Percentiles rank a stretch among this genome's conserved stretches.
phyloP scores from a whole-genome alignment of 30 jellyfish, hydroid and myxozoan species.

The Rhopilema esculentum region DNA sequence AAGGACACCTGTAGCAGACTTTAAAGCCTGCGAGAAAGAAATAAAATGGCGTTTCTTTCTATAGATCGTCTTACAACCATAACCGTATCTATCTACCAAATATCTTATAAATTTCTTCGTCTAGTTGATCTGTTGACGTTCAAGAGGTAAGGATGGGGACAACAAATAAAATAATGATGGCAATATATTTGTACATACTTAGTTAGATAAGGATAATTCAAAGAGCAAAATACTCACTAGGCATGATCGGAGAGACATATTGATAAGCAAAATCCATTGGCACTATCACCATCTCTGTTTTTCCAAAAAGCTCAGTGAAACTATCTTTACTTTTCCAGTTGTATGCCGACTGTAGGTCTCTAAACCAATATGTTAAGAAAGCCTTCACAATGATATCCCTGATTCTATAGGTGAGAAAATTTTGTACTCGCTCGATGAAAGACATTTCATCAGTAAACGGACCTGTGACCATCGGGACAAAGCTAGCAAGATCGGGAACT shows the following conservation, averaged over 20 bases:
- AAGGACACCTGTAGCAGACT: too few species aligned
- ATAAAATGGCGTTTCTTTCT: too few species aligned
- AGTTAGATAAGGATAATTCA: too few species aligned
- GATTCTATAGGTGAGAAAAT: background rate
- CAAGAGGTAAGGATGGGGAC: too few species aligned
- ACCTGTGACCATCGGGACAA: constrained; percentile 17
- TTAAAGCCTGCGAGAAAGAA: too few species aligned
- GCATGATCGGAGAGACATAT: constrained; percentile 59
- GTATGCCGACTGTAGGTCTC: constrained; percentile 2
- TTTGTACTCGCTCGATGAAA: constrained; percentile 29
- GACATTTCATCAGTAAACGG: constrained; percentile 46
- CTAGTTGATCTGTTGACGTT: too few species aligned
- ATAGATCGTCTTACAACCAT: too few species aligned
- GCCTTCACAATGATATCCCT: background rate
- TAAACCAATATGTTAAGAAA: background rate
- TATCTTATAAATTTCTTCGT: too few species aligned
- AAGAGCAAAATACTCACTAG: constrained; percentile 31
- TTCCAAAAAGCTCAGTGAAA: constrained; percentile 5
- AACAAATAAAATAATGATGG: too few species aligned
- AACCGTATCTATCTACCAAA: too few species aligned
- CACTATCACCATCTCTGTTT: constrained; percentile 45
- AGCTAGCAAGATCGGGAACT: constrained; percentile 61
- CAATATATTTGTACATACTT: too few species aligned
- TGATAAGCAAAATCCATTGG: constrained; percentile 50
- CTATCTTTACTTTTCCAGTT: background rate